phyloP scores from a whole-genome alignment of 2,797 vertebrate genomes.

The Coluber constrictor region DNA sequence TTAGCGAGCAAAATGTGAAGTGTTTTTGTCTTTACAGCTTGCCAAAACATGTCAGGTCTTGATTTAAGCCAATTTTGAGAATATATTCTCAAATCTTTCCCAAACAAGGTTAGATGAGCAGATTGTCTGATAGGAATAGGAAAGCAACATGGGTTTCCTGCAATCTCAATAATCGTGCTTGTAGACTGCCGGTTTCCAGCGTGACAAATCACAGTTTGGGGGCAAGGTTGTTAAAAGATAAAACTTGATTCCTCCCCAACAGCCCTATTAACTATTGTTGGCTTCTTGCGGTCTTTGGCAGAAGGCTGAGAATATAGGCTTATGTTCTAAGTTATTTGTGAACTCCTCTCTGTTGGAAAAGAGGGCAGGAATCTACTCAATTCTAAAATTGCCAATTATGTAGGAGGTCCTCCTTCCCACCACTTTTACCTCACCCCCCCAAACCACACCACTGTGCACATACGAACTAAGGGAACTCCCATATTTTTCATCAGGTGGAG shows the following conservation, averaged over 20 bases:
- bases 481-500: not conserved
- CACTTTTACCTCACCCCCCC: not conserved
- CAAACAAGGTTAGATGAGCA: not conserved
- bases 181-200: not conserved
- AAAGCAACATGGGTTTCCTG: not conserved
- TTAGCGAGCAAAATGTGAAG: constrained; percentile 40
- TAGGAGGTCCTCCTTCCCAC: not conserved
- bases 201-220: not conserved
- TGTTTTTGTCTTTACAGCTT: constrained; percentile 48
- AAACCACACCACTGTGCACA: not conserved
- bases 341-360: not conserved
- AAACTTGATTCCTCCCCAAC: not conserved
- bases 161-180: not conserved
- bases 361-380: not conserved
- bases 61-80: constrained; percentile 36
- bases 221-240: not conserved
- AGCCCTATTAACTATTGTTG: not conserved
- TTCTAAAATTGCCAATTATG: not conserved
- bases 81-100: constrained; percentile 10
- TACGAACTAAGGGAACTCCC: not conserved
- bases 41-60: constrained; percentile 51
- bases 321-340: not conserved
- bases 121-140: not conserved
- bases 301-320: not conserved
- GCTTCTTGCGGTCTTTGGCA: not conserved